Conservation (phyloP, 2,113 vertebrate genomes). For the Pseudonaja textilis region DNA sequence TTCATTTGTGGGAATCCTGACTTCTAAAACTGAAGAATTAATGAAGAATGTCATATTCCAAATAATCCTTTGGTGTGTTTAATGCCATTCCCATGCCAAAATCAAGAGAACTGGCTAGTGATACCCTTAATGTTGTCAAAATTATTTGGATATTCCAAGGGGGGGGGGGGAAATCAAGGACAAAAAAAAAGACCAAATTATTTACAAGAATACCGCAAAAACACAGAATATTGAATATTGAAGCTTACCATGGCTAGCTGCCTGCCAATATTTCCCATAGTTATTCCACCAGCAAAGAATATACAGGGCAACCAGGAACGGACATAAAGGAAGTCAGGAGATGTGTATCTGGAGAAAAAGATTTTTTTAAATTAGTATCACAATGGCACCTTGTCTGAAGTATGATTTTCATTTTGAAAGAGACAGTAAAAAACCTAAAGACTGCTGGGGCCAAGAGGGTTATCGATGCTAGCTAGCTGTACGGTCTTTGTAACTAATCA, state of each 20-base stretch:
- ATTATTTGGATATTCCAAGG: not conserved
- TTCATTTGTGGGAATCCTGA: not conserved
- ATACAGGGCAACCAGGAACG: constrained; percentile 96
- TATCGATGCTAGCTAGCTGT: not conserved
- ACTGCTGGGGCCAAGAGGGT: too few species aligned
- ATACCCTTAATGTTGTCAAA: not conserved
- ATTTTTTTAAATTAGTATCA: not conserved
- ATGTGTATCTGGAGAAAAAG: constrained; percentile 81
- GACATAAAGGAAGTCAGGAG: constrained; percentile 94
- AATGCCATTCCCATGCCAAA: not conserved
- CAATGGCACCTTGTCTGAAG: not conserved
- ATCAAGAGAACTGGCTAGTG: not conserved
- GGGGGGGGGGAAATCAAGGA: not conserved
- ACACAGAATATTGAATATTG: not conserved
- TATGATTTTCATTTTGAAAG: not conserved
- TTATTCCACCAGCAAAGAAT: constrained; percentile 97
- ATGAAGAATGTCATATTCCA: not conserved
- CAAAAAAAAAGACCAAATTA: not conserved
- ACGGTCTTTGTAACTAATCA: not conserved
- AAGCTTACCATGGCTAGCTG: constrained; percentile 91
- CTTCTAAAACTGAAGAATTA: not conserved
- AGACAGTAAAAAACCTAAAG: not conserved
- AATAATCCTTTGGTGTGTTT: not conserved
- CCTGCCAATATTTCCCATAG: constrained; percentile 95
- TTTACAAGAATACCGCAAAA: not conserved